phyloP scores from a whole-genome alignment of 92 coral and sea anemone species.

The Zoanthus gigantus region DNA sequence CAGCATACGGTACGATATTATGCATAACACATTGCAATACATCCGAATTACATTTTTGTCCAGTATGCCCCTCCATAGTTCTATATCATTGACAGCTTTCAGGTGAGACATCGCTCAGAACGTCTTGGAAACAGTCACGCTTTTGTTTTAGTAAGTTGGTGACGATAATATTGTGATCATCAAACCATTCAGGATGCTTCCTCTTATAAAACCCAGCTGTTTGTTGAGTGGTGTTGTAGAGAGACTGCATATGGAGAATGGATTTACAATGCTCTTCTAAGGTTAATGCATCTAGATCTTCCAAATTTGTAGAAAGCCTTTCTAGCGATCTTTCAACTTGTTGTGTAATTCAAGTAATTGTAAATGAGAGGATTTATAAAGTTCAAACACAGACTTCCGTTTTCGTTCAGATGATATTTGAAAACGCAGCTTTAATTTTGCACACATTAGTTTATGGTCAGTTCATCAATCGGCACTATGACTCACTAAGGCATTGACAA shows the following conservation, averaged over 20 bases:
- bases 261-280: conserved; percentile 1
- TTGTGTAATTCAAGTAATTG: neutral
- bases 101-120: neutral
- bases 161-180: neutral
- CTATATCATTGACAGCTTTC: neutral
- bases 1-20: too few species aligned
- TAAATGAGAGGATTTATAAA: too few species aligned
- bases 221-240: conserved; percentile 10
- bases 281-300: neutral
- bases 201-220: conserved; percentile 2
- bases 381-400: neutral
- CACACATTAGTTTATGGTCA: neutral
- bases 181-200: neutral
- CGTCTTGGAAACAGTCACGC: conserved; percentile 1
- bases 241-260: neutral
- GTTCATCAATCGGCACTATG: neutral
- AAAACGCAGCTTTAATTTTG: neutral
- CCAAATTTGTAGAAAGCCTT: neutral
- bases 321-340: neutral
- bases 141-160: neutral
- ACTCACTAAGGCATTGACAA: neutral
- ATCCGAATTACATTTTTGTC: too few species aligned
- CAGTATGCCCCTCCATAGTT: too few species aligned
- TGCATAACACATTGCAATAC: too few species aligned
- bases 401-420: neutral